Evolutionary conservation across 2,888 invertebrate species (phyloP).

Genomic region (Noctua pronuba): DNA sequence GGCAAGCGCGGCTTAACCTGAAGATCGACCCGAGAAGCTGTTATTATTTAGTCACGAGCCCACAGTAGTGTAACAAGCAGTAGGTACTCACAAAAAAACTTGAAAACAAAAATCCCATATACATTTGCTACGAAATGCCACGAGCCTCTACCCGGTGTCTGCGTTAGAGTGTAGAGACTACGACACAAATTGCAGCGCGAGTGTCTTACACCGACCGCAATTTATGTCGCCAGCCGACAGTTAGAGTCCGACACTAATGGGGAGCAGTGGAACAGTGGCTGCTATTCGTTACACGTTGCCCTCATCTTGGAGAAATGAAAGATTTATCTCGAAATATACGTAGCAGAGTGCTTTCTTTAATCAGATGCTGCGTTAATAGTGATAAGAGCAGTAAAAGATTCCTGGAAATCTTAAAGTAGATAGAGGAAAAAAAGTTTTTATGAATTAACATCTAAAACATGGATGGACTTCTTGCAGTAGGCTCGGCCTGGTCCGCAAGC

Average conservation of each 20-base stretch:
- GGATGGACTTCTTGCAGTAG: neutral
- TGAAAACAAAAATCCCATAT: neutral
- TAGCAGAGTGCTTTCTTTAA: neutral
- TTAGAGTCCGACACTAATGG: conserved; percentile 42
- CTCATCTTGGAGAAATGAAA: conserved; percentile 19
- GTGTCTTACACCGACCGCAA: conserved; percentile 57
- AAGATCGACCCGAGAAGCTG: neutral
- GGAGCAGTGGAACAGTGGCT: conserved; percentile 25
- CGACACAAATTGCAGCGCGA: conserved; percentile 53
- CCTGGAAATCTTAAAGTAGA: neutral
- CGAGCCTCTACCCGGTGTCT: conserved; percentile 15
- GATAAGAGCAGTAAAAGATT: neutral
- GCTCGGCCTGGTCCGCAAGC: neutral
- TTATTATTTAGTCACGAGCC: neutral
- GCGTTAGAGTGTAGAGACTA: conserved; percentile 9
- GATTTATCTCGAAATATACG: conserved; percentile 17
- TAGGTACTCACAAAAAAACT: neutral
- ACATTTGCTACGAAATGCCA: conserved; percentile 6
- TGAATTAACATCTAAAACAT: neutral
- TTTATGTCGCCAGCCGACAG: conserved; percentile 47
- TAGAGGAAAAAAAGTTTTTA: neutral
- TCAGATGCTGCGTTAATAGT: neutral
- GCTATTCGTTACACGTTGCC: conserved; percentile 10
- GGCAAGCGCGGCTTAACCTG: neutral
- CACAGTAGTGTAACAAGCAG: neutral